A percentile compares a stretch with the other conserved stretches of the same genome.
phyloP scores from a whole-genome alignment of 2,113 vertebrate genomes.

The Peucedramus taeniatus region DNA sequence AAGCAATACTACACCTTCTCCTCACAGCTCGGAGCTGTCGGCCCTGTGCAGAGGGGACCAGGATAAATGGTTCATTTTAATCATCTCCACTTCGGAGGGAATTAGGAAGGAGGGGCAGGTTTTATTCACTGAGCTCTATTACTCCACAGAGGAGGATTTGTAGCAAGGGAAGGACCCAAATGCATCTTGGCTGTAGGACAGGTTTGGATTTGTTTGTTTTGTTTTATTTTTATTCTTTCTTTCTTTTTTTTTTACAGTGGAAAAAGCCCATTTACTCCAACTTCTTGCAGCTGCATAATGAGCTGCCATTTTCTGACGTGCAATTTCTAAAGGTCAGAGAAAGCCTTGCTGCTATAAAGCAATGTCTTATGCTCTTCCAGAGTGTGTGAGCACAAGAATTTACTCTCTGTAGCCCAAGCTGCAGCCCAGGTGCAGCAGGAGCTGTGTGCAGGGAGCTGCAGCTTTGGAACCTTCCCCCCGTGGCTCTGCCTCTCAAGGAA shows the following conservation, averaged over 20 bases:
- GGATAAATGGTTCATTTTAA: conserved; percentile 52
- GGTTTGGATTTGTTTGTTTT: not conserved
- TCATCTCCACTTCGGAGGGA: conserved; percentile 24
- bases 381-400: not conserved
- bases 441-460: not conserved
- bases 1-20: not conserved
- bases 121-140: conserved; percentile 17
- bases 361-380: not conserved
- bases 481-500: rapidly evolving
- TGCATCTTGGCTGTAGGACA: not conserved
- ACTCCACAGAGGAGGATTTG: not conserved
- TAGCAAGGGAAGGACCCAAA: not conserved
- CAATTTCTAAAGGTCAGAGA: conserved; percentile 33
- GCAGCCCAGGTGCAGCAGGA: not conserved
- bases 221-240: not conserved
- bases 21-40: not conserved
- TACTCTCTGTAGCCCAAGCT: not conserved
- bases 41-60: not conserved
- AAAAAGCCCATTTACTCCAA: not conserved
- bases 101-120: conserved; percentile 21
- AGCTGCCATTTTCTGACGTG: conserved; percentile 3
- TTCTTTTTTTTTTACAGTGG: not conserved
- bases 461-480: rapidly evolving
- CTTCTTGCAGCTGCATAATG: not conserved
- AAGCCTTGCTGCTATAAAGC: conserved; percentile 2